Conservation (phyloP, 2,113 vertebrate species). For the Lagopus muta region DNA sequence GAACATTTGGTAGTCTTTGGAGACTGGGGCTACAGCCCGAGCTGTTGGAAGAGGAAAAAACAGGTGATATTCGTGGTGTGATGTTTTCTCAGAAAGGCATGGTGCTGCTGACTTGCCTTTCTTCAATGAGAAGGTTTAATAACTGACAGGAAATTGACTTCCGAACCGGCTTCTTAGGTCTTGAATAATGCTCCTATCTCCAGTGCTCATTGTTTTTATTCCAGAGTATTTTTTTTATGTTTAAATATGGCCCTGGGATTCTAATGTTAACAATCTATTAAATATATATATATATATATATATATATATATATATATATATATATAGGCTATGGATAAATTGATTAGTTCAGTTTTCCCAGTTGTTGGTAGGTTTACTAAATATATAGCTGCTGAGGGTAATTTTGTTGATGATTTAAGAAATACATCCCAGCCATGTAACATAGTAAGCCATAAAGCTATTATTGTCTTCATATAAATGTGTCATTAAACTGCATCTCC, state of each 20-base stretch:
- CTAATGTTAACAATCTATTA: background rate
- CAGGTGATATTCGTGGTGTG: rapidly evolving
- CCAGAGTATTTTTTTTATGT: background rate
- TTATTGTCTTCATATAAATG: background rate
- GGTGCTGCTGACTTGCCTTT: rapidly evolving
- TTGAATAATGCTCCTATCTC: background rate
- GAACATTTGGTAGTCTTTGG: background rate
- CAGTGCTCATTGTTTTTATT: background rate
- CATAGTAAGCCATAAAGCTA: background rate
- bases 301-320: background rate
- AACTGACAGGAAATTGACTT: background rate
- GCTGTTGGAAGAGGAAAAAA: background rate
- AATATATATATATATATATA: background rate
- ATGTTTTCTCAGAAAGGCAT: rapidly evolving
- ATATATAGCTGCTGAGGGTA: background rate
- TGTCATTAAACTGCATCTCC: background rate
- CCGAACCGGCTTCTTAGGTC: background rate
- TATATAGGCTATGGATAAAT: background rate
- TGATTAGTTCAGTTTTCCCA: background rate
- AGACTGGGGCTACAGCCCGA: background rate
- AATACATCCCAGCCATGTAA: background rate
- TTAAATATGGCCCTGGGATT: background rate
- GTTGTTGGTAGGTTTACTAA: background rate
- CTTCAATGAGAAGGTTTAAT: background rate
- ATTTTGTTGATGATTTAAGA: constrained; percentile 37